These are phyloP conservation scores for Corydoras maculifer DNA, from an alignment of 2,113 vertebrate species.

Conservation along the genomic window DNA sequence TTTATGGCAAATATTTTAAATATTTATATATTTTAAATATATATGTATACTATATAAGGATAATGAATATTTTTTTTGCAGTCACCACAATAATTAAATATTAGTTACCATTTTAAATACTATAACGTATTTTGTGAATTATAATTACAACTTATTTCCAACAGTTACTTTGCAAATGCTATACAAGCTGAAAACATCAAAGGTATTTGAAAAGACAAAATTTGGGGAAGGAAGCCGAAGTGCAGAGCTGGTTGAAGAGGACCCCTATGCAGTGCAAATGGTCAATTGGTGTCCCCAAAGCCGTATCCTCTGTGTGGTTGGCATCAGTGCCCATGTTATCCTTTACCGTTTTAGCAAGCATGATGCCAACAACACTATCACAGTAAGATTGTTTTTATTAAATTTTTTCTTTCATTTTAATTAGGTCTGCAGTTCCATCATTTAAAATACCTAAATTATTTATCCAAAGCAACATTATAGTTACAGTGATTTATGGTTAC, in stretches of 20 bases:
- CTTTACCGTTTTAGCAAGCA: constrained; percentile 93
- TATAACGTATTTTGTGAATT: too few relatives aligned
- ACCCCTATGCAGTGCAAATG: constrained; percentile 93
- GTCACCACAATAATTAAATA: too few relatives aligned
- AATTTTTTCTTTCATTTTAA: too few relatives aligned
- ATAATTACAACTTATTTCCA: not conserved
- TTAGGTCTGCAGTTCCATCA: too few relatives aligned
- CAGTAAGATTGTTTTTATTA: constrained; percentile 78
- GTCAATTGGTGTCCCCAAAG: constrained; percentile 96
- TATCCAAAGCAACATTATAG: too few relatives aligned
- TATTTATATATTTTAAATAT: too few relatives aligned
- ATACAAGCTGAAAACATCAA: constrained; percentile 95
- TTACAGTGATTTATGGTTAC: too few relatives aligned
- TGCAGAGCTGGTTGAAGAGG: constrained; percentile 85
- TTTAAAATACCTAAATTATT: too few relatives aligned
- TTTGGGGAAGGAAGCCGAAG: constrained; percentile 69
- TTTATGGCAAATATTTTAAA: too few relatives aligned
- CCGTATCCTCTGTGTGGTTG: constrained; percentile 90
- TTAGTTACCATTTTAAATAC: too few relatives aligned
- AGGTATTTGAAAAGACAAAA: constrained; percentile 93
- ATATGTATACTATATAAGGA: too few relatives aligned
- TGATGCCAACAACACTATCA: constrained; percentile 85
- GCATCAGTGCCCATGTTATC: constrained; percentile 88
- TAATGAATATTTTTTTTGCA: too few relatives aligned
- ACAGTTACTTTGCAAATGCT: constrained; percentile 95